Evolutionary conservation across 2,888 invertebrate species (phyloP).

Genomic region (Laspeyria flexula): DNA sequence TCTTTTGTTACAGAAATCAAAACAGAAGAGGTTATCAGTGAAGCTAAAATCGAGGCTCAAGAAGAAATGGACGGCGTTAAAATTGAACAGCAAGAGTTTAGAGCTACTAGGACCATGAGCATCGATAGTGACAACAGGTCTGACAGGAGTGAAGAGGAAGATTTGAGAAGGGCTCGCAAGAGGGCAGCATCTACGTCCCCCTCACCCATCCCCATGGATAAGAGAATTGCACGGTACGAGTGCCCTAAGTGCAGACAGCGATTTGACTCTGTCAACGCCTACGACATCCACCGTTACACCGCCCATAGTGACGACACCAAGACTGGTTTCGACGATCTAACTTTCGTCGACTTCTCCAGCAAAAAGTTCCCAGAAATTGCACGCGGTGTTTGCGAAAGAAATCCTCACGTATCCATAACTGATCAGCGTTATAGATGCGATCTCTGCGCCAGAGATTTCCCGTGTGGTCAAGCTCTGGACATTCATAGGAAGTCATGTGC

Average conservation of each 20-base stretch:
- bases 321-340: constrained; percentile 89
- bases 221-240: constrained; percentile 81
- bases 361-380: constrained; percentile 93
- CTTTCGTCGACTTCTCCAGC: constrained; percentile 92
- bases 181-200: constrained; percentile 76
- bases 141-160: constrained; percentile 83
- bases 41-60: constrained; percentile 75
- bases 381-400: constrained; percentile 88
- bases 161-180: constrained; percentile 68
- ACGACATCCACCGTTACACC: constrained; percentile 89
- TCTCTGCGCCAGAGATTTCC: constrained; percentile 90
- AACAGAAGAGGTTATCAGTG: constrained; percentile 79
- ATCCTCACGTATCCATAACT: constrained; percentile 85
- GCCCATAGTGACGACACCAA: constrained; percentile 87
- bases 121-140: constrained; percentile 86
- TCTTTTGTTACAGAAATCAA: constrained; percentile 84
- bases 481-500: constrained; percentile 87
- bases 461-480: constrained; percentile 88
- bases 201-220: constrained; percentile 70
- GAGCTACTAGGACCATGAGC: constrained; percentile 72
- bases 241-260: constrained; percentile 91
- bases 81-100: constrained; percentile 65
- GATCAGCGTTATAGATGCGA: constrained; percentile 89
- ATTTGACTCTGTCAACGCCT: constrained; percentile 90
- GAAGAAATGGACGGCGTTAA: constrained; percentile 68